phyloP scores from a whole-genome alignment of 1,140 invertebrate genomes.

The Sinella curviseta region DNA sequence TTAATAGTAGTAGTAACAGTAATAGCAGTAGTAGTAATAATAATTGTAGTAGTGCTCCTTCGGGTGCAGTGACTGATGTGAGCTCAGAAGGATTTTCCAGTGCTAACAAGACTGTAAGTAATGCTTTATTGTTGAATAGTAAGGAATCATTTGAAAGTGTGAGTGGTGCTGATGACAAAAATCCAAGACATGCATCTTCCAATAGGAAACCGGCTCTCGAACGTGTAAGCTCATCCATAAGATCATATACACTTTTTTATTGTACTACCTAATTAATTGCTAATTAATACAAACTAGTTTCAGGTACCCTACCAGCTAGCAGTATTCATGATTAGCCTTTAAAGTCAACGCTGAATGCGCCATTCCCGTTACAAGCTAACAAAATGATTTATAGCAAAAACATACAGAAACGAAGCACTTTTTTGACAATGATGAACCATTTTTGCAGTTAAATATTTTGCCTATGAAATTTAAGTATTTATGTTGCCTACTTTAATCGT shows the following conservation, averaged over 20 bases:
- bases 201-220: constrained; percentile 38
- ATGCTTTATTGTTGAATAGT: constrained; percentile 7
- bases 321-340: too few relatives aligned
- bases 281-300: too few relatives aligned
- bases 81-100: constrained; percentile 11
- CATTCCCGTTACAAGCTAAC: too few relatives aligned
- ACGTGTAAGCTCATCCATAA: constrained; percentile 32
- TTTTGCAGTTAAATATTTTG: too few relatives aligned
- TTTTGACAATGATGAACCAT: too few relatives aligned
- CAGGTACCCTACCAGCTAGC: too few relatives aligned
- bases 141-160: constrained; percentile 14
- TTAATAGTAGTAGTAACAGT: constrained; percentile 35
- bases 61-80: background rate
- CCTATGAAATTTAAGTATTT: too few relatives aligned
- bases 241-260: constrained; percentile 1
- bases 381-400: too few relatives aligned
- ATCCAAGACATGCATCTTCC: background rate
- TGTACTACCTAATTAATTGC: background rate
- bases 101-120: constrained; percentile 16
- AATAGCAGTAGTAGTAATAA: background rate
- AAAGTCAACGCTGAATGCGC: too few relatives aligned
- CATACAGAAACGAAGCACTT: too few relatives aligned
- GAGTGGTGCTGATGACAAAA: constrained; percentile 16
- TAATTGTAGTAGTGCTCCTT: background rate
- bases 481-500: too few relatives aligned